Percentiles rank a stretch among this genome's conserved stretches.
Evolutionary conservation across 2,113 vertebrate genomes (phyloP).

Genomic region (Drymodes brunneopygia): DNA sequence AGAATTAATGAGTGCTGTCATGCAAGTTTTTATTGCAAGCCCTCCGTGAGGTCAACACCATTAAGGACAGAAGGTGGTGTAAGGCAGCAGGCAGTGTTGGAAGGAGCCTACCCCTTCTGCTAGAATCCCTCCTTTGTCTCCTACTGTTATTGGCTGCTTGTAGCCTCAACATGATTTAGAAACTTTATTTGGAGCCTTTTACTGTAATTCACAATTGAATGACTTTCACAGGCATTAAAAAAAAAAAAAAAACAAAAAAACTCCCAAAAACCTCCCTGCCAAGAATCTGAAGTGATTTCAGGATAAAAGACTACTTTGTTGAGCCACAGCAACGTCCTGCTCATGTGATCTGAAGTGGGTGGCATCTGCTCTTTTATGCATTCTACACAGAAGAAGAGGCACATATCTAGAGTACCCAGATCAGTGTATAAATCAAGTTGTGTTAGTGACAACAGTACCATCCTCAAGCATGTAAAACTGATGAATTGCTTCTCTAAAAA

Average conservation of each 20-base stretch:
- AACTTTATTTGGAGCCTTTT: neutral
- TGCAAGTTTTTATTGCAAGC: neutral
- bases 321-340: neutral
- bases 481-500: fast-evolving
- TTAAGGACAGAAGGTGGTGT: neutral
- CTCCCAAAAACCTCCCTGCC: fast-evolving
- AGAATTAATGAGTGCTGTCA: neutral
- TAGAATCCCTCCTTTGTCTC: neutral
- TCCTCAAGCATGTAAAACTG: neutral
- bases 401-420: neutral
- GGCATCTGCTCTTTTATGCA: neutral
- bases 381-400: neutral
- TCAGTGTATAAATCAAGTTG: neutral
- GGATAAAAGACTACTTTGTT: neutral
- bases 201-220: neutral
- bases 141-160: fast-evolving
- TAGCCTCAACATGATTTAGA: neutral
- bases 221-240: neutral
- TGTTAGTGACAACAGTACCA: too few species aligned
- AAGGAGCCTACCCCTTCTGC: neutral
- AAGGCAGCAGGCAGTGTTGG: neutral
- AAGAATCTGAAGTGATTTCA: neutral
- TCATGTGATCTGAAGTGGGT: neutral
- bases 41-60: neutral
- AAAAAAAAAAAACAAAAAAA: neutral